These are phyloP conservation scores for Linyphia triangularis DNA, from an alignment of 2,888 invertebrate species.

Conservation along the genomic window DNA sequence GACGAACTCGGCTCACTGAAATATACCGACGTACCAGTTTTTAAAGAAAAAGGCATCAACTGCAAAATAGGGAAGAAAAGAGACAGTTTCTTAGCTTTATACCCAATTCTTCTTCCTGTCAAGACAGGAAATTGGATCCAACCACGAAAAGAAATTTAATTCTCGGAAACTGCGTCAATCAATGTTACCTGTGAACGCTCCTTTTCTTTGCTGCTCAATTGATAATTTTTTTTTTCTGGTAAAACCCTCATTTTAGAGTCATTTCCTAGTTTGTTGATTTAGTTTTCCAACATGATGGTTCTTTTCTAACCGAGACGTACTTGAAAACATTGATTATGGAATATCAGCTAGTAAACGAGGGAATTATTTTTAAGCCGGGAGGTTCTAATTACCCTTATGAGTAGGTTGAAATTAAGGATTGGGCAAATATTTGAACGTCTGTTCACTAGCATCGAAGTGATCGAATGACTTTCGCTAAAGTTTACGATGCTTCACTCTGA, in stretches of 20 bases:
- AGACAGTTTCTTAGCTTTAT: conserved; percentile 59
- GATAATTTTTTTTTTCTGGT: background rate
- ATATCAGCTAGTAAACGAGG: background rate
- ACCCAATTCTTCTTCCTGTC: conserved; percentile 66
- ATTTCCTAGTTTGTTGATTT: background rate
- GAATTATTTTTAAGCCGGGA: background rate
- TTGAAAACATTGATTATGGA: background rate
- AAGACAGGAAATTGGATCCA: conserved; percentile 53
- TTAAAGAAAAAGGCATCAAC: conserved; percentile 40
- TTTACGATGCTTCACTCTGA: background rate
- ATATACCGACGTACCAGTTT: too few relatives aligned
- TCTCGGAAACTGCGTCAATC: conserved; percentile 57
- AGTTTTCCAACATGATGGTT: background rate
- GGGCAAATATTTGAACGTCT: background rate
- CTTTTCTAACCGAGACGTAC: background rate
- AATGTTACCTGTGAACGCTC: conserved; percentile 30
- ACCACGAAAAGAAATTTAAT: conserved; percentile 53
- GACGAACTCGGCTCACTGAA: too few relatives aligned
- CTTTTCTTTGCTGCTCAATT: conserved; percentile 6
- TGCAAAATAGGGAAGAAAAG: conserved; percentile 19
- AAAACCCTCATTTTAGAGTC: background rate
- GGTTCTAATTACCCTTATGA: background rate
- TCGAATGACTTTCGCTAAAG: background rate
- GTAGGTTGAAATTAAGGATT: background rate
- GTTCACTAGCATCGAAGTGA: background rate